A percentile compares a stretch with the other conserved stretches of the same genome.
These are phyloP conservation scores for Axis porcinus DNA, from an alignment of 2,113 vertebrate genomes.

Conservation along the genomic window DNA sequence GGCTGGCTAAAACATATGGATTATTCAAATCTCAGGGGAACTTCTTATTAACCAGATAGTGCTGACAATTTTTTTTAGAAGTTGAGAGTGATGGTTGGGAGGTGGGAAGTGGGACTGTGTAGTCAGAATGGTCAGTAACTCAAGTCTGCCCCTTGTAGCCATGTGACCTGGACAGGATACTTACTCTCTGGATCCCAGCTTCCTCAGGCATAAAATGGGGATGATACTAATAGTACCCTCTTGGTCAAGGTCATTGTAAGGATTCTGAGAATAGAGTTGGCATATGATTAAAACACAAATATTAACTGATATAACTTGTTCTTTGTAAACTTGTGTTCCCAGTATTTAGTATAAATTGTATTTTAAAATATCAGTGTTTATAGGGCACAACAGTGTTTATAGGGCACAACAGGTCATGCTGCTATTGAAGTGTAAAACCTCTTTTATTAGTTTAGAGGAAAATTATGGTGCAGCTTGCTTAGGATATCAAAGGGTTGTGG, in stretches of 20 bases:
- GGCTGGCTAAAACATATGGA: neutral
- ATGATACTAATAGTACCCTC: neutral
- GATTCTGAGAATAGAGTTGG: conserved; percentile 6
- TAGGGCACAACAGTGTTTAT: neutral
- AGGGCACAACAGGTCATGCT: neutral
- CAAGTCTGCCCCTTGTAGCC: neutral
- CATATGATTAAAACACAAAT: conserved; percentile 6
- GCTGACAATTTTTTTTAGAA: neutral
- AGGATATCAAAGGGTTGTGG: neutral
- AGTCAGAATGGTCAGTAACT: neutral
- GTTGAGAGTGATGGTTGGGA: neutral
- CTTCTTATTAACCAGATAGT: neutral
- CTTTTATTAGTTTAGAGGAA: neutral
- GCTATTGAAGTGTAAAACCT: neutral
- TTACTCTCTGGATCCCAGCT: neutral
- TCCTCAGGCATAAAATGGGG: neutral
- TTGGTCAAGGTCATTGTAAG: neutral
- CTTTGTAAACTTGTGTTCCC: neutral
- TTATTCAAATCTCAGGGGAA: neutral
- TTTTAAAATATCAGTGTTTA: conserved; percentile 17
- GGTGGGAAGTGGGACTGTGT: neutral
- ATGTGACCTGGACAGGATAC: neutral
- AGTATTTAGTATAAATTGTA: neutral
- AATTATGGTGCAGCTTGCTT: neutral
- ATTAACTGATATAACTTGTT: neutral